Percentiles rank a stretch among this genome's conserved stretches.
These are phyloP conservation scores for Sabatieria punctata DNA, from an alignment of 2,888 invertebrate species.

Conservation along the genomic window DNA sequence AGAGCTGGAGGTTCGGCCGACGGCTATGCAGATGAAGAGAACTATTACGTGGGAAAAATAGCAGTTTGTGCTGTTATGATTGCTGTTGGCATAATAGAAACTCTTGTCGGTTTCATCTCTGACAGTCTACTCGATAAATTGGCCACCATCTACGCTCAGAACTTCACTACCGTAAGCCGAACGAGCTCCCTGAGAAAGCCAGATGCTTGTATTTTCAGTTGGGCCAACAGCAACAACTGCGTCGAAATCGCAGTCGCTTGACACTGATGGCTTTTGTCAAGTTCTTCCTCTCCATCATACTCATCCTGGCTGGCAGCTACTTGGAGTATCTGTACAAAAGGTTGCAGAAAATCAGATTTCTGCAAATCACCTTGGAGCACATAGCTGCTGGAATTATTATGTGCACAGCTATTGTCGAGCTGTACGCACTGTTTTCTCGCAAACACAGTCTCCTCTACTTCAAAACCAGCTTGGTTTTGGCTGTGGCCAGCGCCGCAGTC, in stretches of 20 bases:
- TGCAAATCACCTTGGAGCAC: conserved; percentile 22
- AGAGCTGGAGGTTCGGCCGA: neutral
- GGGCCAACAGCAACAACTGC: too few relatives aligned
- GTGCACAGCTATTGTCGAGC: conserved; percentile 20
- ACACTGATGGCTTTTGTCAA: conserved; percentile 21
- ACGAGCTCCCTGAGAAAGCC: conserved; percentile 4
- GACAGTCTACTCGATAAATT: conserved; percentile 20
- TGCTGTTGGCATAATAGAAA: conserved; percentile 19
- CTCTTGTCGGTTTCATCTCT: conserved; percentile 19
- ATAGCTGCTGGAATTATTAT: conserved; percentile 23
- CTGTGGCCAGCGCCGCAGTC: conserved; percentile 27
- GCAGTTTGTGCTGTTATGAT: conserved; percentile 24
- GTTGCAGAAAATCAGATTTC: conserved; percentile 1
- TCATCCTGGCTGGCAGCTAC: conserved; percentile 24
- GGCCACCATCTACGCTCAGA: conserved; percentile 18
- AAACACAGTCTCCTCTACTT: neutral
- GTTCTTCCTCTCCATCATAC: conserved; percentile 19
- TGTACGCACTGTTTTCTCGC: conserved; percentile 12
- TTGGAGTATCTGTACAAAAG: conserved; percentile 26
- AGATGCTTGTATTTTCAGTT: too few relatives aligned
- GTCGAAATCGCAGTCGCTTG: conserved; percentile 10
- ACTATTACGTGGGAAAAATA: conserved; percentile 14
- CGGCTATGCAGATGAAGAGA: neutral
- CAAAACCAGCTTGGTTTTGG: conserved; percentile 23
- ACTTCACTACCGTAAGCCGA: conserved; percentile 19